phyloP scores from a whole-genome alignment of 2,113 vertebrate species.

The Lagopus leucura region DNA sequence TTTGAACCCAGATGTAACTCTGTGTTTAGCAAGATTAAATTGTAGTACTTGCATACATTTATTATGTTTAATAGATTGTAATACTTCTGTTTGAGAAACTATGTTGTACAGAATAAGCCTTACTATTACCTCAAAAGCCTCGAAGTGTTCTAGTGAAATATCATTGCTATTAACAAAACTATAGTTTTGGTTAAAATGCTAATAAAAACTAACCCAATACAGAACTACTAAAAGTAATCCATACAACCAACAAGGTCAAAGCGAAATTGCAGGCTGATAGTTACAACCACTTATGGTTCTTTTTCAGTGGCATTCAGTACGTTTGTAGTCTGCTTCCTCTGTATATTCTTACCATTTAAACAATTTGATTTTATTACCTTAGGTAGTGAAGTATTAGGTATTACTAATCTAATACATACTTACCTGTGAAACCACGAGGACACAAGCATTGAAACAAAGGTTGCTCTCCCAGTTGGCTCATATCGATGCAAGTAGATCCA shows the following conservation, averaged over 20 bases:
- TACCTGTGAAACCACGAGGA: conserved; percentile 78
- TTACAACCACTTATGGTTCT: not conserved
- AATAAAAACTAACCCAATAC: not conserved
- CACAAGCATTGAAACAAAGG: conserved; percentile 77
- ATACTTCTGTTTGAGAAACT: not conserved
- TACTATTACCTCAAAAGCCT: not conserved
- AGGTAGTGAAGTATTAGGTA: not conserved
- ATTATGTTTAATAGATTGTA: not conserved
- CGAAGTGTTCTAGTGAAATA: not conserved
- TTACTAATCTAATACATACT: not conserved
- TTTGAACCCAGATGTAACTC: not conserved
- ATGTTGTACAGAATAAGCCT: not conserved
- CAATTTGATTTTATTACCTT: not conserved
- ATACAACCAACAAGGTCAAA: not conserved
- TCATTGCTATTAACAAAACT: not conserved
- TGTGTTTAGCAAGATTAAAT: not conserved
- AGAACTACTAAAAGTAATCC: not conserved
- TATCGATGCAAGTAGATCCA: conserved; percentile 78
- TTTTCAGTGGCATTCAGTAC: not conserved
- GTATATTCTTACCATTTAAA: not conserved
- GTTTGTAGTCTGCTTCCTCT: not conserved
- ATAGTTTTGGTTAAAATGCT: not conserved
- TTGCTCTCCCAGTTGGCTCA: conserved; percentile 64
- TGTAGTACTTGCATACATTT: not conserved
- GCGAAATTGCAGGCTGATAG: not conserved